Evolutionary conservation across 2,113 vertebrate species (phyloP).

Genomic region (Salminus brasiliensis): DNA sequence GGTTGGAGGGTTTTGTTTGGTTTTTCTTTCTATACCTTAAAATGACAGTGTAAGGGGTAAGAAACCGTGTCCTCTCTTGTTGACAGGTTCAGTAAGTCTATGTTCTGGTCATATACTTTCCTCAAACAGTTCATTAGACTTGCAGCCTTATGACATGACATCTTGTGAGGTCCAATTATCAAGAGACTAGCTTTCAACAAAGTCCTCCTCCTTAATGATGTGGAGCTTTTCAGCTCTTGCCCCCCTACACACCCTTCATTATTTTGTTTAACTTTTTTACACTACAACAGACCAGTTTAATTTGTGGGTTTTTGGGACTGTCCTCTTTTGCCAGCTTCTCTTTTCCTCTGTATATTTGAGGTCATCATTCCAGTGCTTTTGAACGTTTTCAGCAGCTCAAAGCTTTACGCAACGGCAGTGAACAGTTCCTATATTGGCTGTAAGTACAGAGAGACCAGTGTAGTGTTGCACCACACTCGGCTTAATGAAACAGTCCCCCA

Average conservation of each 20-base stretch:
- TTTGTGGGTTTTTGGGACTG: not conserved
- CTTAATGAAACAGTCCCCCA: not conserved
- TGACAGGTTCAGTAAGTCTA: not conserved
- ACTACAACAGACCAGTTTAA: too few species aligned
- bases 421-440: not conserved
- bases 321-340: not conserved
- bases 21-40: conserved; percentile 4
- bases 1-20: conserved; percentile 40
- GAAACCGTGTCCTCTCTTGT: not conserved
- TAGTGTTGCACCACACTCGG: not conserved
- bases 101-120: not conserved
- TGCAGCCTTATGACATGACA: conserved; percentile 8
- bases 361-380: not conserved
- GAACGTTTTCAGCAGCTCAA: not conserved
- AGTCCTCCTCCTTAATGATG: too few species aligned
- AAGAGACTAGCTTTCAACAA: conserved; percentile 2
- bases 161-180: conserved; percentile 9
- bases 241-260: too few species aligned
- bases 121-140: not conserved
- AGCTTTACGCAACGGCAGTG: not conserved
- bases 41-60: not conserved
- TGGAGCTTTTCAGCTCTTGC: too few species aligned
- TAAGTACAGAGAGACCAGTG: not conserved
- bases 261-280: too few species aligned
- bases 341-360: not conserved